Evolutionary conservation across 2,888 invertebrate genomes (phyloP), one percentile per base, ranked within the genome.

Genomic region (Congeria kusceri): DNA sequence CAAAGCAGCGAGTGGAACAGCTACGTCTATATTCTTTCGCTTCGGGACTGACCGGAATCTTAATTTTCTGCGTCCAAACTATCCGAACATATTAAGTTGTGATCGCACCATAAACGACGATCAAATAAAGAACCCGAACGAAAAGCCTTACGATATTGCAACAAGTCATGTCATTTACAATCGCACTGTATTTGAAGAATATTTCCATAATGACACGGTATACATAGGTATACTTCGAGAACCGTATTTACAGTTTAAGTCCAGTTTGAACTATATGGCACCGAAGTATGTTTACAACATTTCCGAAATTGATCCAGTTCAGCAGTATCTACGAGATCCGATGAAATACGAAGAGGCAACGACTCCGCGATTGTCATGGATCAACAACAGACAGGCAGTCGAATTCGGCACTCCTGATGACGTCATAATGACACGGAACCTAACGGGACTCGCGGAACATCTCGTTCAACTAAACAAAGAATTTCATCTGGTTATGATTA

Each of bases 401-500:
- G 87, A 87, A 23, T 87, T 83, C 75, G 85, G 84, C 5, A 80
- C 84, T 57, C 85, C 87, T 11, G 64, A 58, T 27, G 49, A 77
- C 7, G 72, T 87, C 27, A 79, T 87, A n/a, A 28, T 67, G 46
- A 64, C 25, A 2, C 71, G 66, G 20, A 83, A 77, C 29, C 69
- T 46, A 32, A 62, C 67, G 1, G 71, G 71, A 29, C 82, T 88
- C 15, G 47, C 79, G 7, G 32, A 59, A 18, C 86, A 86, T 64
- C 77, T 90, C 13, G 25, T 70, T 28, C 72, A 83, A 15, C 80
- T 87, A 11, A 84, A 87, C 44, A 83, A 81, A 59, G 84, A 85
- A 25, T 88, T 90, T 67, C 65, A 86, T 61, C 49, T 90, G n/a
- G 84, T 90, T 9, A 69, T 90, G 3, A 85, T 90, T 20, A 85